Base-by-base conservation (phyloP, 2,797 vertebrate genomes). In the Gallinago nigripennis region DNA sequence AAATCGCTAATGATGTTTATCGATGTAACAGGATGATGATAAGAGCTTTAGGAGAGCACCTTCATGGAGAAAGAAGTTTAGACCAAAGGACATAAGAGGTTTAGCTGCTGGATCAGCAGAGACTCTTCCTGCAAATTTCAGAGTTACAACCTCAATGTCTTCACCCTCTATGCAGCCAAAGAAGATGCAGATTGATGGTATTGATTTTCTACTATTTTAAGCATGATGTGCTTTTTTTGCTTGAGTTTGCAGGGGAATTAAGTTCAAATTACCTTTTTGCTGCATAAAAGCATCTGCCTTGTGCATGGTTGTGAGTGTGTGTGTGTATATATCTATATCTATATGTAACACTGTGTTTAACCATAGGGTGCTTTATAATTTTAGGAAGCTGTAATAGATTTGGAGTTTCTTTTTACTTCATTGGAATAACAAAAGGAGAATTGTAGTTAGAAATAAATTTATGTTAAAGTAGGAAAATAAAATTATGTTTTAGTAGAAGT, bases 11-110 rank as follows among this genome's bases (percentile, higher is more conserved):
- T 76, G 79, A 66, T 94, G 31, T 75, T 96, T 86, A 69, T 92
- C 86, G 35, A 75, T 93, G 19, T 87, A 37, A 92, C 53, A 99
- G 99, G 99, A 99, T 3, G 99, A 99, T 3, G 99, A 99, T 83
- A 99, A 99, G 97, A 99, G 98, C 98, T 99, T 99, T 97, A 98
- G 99, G 77, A 98, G 99, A 57, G 99, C 99, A 68, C 99, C 99
- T 25, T 99, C 99, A 16, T 99, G 99, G 99, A 99, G 99, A 91
- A 99, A 99, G 97, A 99, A 99, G 96, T 99, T 99, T 75, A 97
- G 99, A 96, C 99, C 99, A 97, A 99, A 99, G 98, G 99, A 99
- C 89, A 97, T 99, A 92, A 98, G 99, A 78, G 99, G 99, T 88
- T 89, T 98, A 97, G 98, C 98, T 35, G 96, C 99, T 90, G 99